These are phyloP conservation scores for Podabrus alpinus DNA, from an alignment of 2,888 invertebrate species.

Conservation along the genomic window DNA sequence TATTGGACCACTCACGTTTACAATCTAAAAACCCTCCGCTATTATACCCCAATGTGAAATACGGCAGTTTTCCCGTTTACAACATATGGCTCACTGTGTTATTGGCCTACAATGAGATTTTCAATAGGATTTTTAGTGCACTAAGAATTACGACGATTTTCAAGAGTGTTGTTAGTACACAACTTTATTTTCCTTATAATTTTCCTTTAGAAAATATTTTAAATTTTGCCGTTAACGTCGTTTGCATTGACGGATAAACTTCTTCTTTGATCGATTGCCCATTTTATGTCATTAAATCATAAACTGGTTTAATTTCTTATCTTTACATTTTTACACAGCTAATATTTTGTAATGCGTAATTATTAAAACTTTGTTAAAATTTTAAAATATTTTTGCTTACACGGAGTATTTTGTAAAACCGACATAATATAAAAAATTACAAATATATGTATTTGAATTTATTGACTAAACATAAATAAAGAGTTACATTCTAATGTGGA, in stretches of 20 bases:
- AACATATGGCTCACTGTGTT: conserved; percentile 38
- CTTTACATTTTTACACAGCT: too few species aligned
- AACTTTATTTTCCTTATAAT: not conserved
- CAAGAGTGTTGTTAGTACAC: conserved; percentile 4
- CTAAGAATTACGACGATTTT: conserved; percentile 13
- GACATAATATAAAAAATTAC: too few species aligned
- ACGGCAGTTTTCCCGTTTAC: conserved; percentile 40
- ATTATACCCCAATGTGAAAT: conserved; percentile 37
- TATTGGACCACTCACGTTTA: conserved; percentile 34
- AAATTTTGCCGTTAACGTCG: not conserved
- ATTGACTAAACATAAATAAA: too few species aligned
- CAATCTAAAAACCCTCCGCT: conserved; percentile 33
- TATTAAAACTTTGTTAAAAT: too few species aligned
- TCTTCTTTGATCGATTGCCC: not conserved
- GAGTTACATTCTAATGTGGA: too few species aligned
- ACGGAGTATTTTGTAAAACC: too few species aligned
- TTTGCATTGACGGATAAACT: not conserved
- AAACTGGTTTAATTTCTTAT: not conserved
- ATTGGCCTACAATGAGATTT: conserved; percentile 31
- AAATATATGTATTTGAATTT: too few species aligned
- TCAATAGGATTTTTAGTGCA: conserved; percentile 17
- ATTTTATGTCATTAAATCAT: not conserved
- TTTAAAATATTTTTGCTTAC: too few species aligned
- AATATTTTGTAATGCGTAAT: too few species aligned
- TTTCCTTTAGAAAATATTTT: not conserved